phyloP scores from a whole-genome alignment of 2,797 vertebrate genomes.

The Aeoliscus strigatus region DNA sequence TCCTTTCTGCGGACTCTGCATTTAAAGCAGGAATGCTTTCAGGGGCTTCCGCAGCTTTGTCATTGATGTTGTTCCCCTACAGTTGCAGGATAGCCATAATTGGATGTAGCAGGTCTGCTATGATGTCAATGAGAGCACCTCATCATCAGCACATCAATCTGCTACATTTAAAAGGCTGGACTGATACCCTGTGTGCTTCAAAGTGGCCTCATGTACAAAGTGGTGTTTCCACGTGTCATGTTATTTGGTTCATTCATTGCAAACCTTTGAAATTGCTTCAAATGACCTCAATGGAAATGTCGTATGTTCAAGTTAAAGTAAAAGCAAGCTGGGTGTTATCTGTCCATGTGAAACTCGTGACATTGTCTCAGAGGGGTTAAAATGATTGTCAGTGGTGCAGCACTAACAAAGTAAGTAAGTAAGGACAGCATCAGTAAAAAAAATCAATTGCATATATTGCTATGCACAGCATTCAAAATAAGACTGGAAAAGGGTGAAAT shows the following conservation, averaged over 20 bases:
- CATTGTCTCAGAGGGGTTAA: no score
- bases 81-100: not conserved
- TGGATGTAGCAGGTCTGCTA: conserved; percentile 1
- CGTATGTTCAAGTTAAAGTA: no score
- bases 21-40: conserved; percentile 4
- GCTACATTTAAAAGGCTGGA: conserved; percentile 7
- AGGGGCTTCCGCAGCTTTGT: not conserved
- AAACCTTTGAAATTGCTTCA: conserved; percentile 26
- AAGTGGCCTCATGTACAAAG: conserved; percentile 22
- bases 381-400: no score
- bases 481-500: no score
- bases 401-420: no score
- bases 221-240: conserved; percentile 6
- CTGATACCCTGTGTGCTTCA: not conserved
- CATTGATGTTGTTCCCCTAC: not conserved
- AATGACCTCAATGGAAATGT: no score
- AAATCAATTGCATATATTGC: no score
- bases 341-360: no score
- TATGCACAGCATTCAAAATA: no score
- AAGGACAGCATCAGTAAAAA: no score
- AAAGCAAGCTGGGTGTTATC: no score
- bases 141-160: conserved; percentile 12
- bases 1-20: not conserved
- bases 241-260: conserved; percentile 18
- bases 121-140: conserved; percentile 12